Evolutionary conservation across 2,113 vertebrate species (phyloP), one percentile per base, ranked within the genome.

Genomic region (Lophotis ruficrista): DNA sequence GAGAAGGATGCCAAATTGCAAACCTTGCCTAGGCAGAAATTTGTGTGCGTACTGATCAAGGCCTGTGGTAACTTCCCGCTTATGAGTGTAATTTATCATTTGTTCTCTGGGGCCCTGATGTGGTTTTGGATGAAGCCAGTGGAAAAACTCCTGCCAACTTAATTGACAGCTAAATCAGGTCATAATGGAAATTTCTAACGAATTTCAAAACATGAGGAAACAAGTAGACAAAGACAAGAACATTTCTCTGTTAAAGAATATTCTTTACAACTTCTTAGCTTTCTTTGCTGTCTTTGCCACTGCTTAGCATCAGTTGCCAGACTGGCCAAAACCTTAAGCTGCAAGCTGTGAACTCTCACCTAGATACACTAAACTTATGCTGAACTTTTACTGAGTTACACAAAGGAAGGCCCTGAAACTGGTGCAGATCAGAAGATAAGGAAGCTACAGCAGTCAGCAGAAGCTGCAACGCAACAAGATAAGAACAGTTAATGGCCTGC

Each of bases 81-180:
- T 82, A 79, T 51, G 38, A 89, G 72, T 50, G 53, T 37, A 87
- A 76, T 93, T 91, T 68, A 61, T 91, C 86, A 82, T 82, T 84
- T 76, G 3, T 31, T 89, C 83, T 84, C 92, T 8, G 24, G 86
- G 53, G 79, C 80, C 57, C 72, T 89, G 86, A 89, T 87, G 79
- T 81, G 65, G 31, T 86, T 96, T 90, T 80, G 38, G 76, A 94
- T 70, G 14, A 80, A 90, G 64, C 27, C 68, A 45, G 64, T 53
- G n/a, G 85, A 91, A 94, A 92, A 94, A 54, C 38, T 91, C 57
- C 61, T 86, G 62, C 38, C 35, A 89, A 37, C 23, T 90, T 47
- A 4, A 13, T 2, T 89, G 80, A 65, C 73, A 94, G 27, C 53
- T 61, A 87, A 93, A 92, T 54, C 57, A 87, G 83, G 77, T 89